phyloP scores from a whole-genome alignment of 2,797 vertebrate species.

The Orestias chungarensis region DNA sequence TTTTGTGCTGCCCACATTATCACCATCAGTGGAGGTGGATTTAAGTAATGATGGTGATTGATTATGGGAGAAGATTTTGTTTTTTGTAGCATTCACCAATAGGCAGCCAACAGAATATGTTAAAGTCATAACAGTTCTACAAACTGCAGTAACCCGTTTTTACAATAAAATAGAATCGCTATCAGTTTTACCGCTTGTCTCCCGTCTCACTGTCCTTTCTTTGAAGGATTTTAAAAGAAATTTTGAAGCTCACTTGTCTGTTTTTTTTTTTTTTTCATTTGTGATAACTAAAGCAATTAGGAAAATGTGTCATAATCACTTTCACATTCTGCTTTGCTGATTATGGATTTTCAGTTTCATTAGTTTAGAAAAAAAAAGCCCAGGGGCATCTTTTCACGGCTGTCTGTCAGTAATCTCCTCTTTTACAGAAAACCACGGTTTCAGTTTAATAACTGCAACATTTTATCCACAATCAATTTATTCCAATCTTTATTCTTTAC shows the following conservation, averaged over 20 bases:
- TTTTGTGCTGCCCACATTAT: conserved; percentile 60
- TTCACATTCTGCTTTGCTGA: conserved; percentile 31
- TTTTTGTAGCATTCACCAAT: conserved; percentile 11
- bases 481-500: background rate
- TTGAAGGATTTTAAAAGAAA: background rate
- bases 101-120: no score
- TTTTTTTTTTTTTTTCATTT: background rate
- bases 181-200: no score
- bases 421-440: background rate
- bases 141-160: no score
- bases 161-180: background rate
- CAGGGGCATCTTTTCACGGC: conserved; percentile 17
- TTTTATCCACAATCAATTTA: background rate
- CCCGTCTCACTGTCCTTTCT: background rate
- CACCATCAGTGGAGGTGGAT: conserved; percentile 46
- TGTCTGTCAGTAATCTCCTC: conserved; percentile 15
- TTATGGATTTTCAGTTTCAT: conserved; percentile 40
- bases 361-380: conserved; percentile 34
- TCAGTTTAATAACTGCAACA: background rate
- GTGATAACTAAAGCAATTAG: conserved; percentile 33
- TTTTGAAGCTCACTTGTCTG: background rate
- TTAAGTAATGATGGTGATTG: conserved; percentile 46
- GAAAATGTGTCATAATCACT: conserved; percentile 48
- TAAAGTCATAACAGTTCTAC: no score
- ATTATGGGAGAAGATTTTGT: conserved; percentile 26